phyloP scores from a whole-genome alignment of 2,888 invertebrate genomes.

The Tinea trinotella region DNA sequence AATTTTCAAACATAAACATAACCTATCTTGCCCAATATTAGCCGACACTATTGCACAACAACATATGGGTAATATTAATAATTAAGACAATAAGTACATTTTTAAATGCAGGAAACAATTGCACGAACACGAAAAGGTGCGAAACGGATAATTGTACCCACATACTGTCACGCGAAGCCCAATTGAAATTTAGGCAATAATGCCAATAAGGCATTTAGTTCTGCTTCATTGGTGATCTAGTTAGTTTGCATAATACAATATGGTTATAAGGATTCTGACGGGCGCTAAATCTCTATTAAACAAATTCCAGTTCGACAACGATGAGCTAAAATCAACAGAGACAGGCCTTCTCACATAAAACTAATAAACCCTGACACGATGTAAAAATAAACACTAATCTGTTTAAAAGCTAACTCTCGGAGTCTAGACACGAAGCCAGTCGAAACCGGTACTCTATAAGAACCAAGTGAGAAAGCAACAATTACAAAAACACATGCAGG shows the following conservation, averaged over 20 bases:
- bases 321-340: conserved; percentile 10
- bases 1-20: not conserved
- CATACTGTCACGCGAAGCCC: conserved; percentile 45
- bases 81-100: conserved; percentile 4
- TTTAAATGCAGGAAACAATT: conserved; percentile 38
- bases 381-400: conserved; percentile 10
- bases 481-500: conserved; percentile 3
- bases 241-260: not conserved
- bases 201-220: conserved; percentile 14
- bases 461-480: conserved; percentile 11
- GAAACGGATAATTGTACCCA: conserved; percentile 32
- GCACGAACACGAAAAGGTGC: conserved; percentile 20
- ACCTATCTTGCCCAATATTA: conserved; percentile 6
- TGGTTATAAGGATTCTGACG: not conserved
- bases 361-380: conserved; percentile 12
- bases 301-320: conserved; percentile 1
- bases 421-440: not conserved
- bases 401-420: conserved; percentile 5
- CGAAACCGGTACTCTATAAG: conserved; percentile 3
- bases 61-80: conserved; percentile 1
- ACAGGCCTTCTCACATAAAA: conserved; percentile 6
- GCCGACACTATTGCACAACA: conserved; percentile 9
- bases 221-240: not conserved
- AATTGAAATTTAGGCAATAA: conserved; percentile 39
- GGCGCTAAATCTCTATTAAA: not conserved